Evolutionary conservation across 2,888 invertebrate species (phyloP), one percentile per base, ranked within the genome.

Genomic region (Napeogenes inachia): DNA sequence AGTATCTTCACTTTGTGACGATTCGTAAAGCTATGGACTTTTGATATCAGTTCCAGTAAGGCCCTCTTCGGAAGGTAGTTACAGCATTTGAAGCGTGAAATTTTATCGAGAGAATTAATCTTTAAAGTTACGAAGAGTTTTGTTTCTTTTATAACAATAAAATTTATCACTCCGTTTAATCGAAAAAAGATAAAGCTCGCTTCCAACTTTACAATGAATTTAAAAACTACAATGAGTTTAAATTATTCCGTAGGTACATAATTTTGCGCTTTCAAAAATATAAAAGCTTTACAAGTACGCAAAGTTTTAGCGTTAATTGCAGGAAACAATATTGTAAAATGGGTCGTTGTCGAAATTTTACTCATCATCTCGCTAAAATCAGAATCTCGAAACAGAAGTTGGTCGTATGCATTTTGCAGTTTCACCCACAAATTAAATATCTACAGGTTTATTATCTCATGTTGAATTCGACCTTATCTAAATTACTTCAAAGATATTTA

Each of bases 101-200:
- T 89, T 88, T 88, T 88, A 89, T 89, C 89, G 80, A 75, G 78
- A 80, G 84, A 87, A 89, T 89, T 87, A 89, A 89, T 89, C 89
- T 87, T 77, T 72, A 84, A 84, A 87, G 79, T 87, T 85, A 77
- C 75, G 80, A 79, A 82, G 84, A 82, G 85, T 89, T 87, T 81
- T 86, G 86, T 86, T 71, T 78, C 78, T 79, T 77, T 79, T 78
- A 73, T 76, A 77, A 75, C 76, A 84, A 81, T 83, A 81, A 83
- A 86, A 86, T 87, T 85, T 85, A 85, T 85, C 82, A 75, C 74
- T 72, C 75, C 74, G 73, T 76, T 77, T 82, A 85, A 85, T 86
- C 81, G 83, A 77, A 81, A 84, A 80, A 70, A 81, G 85, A 85
- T 84, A 83, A 82, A 76, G n/a, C 21, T 30, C 8, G 6, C 50